Evolutionary conservation across 2,797 vertebrate genomes (phyloP).

Genomic region (Anolis apletophallus): DNA sequence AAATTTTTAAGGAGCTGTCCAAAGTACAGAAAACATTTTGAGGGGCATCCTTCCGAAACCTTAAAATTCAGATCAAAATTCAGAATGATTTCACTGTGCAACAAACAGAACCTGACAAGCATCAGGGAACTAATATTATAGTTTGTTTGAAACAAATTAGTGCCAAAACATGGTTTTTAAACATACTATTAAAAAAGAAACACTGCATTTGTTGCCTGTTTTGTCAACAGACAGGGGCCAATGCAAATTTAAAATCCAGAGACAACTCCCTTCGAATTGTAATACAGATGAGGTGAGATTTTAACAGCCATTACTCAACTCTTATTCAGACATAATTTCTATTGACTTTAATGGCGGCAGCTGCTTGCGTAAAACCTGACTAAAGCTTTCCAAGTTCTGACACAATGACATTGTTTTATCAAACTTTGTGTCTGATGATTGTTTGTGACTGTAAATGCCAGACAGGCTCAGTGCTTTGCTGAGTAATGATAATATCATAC

Average conservation of each 20-base stretch:
- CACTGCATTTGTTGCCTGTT: conserved; percentile 48
- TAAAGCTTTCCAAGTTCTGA: conserved; percentile 58
- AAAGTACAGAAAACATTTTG: no score
- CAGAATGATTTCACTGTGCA: no score
- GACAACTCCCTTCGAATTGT: conserved; percentile 68
- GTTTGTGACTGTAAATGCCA: conserved; percentile 16
- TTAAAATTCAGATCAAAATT: no score
- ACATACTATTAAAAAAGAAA: background rate
- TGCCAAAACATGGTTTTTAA: background rate
- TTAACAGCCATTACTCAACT: conserved; percentile 68
- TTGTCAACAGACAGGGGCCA: conserved; percentile 61
- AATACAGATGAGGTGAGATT: conserved; percentile 64
- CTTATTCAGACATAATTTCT: conserved; percentile 71
- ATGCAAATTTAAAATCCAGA: conserved; percentile 64
- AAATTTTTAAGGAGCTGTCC: no score
- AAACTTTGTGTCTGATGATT: conserved; percentile 17
- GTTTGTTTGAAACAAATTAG: background rate
- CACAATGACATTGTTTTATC: conserved; percentile 48
- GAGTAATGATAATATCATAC: conserved; percentile 50
- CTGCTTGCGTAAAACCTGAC: conserved; percentile 63
- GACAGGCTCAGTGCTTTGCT: background rate
- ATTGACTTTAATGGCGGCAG: conserved; percentile 44
- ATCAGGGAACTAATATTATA: no score
- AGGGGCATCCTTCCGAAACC: no score
- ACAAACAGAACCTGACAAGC: no score